phyloP scores from a whole-genome alignment of 2,888 invertebrate species.

The Tiliacea aurago region DNA sequence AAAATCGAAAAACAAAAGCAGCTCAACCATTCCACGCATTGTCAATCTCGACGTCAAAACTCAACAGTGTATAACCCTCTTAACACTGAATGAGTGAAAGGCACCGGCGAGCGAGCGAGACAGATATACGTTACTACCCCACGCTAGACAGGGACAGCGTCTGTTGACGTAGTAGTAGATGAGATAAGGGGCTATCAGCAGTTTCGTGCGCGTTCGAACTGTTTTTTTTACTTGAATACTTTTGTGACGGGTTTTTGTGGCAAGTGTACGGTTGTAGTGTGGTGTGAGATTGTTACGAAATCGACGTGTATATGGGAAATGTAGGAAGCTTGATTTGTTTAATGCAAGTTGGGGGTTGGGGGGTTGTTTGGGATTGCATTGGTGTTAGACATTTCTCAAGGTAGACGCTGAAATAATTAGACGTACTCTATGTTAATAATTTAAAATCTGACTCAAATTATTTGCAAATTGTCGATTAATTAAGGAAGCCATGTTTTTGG shows the following conservation, averaged over 20 bases:
- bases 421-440: background rate
- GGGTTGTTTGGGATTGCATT: too few relatives aligned
- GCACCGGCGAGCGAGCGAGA: constrained; percentile 74
- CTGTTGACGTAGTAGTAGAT: constrained; percentile 90
- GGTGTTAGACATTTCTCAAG: constrained; percentile 4
- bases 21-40: constrained; percentile 24
- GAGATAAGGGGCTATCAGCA: constrained; percentile 90
- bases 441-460: background rate
- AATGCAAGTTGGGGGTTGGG: too few relatives aligned
- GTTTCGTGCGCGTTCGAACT: constrained; percentile 78
- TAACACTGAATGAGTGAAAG: constrained; percentile 75
- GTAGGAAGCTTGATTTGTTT: background rate
- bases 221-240: constrained; percentile 76
- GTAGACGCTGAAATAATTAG: background rate
- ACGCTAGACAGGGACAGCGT: constrained; percentile 77
- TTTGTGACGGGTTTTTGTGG: constrained; percentile 59
- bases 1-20: constrained; percentile 7
- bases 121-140: constrained; percentile 61
- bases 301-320: constrained; percentile 17
- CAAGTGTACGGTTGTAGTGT: constrained; percentile 53
- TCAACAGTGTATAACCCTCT: constrained; percentile 53
- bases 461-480: background rate
- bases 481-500: background rate
- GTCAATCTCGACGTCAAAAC: constrained; percentile 55
- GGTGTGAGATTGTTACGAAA: constrained; percentile 36